A percentile compares a stretch with the other conserved stretches of the same genome.
Conservation (phyloP, 2,113 vertebrate species). For the Channa maculata region DNA sequence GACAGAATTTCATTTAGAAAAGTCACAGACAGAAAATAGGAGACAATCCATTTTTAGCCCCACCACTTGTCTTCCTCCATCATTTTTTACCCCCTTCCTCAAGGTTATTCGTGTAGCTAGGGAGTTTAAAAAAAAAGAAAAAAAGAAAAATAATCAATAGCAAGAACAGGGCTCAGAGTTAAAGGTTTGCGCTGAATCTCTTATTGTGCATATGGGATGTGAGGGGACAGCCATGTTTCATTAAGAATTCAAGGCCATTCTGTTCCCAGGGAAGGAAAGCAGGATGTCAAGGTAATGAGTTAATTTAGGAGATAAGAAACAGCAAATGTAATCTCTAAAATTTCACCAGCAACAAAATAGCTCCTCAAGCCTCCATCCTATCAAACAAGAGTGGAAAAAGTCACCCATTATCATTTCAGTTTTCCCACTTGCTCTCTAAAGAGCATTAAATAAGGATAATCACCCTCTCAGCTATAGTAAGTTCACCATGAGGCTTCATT, state of each 20-base stretch:
- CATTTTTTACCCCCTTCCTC: conserved; percentile 22
- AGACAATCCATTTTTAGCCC: conserved; percentile 28
- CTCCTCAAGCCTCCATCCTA: conserved; percentile 37
- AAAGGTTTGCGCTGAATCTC: conserved; percentile 32
- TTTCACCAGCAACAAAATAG: conserved; percentile 66
- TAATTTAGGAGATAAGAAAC: conserved; percentile 80
- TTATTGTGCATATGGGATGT: conserved; percentile 21
- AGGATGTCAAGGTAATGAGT: conserved; percentile 79
- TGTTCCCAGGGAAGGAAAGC: conserved; percentile 60
- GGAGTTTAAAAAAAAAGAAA: conserved; percentile 14
- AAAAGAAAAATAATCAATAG: conserved; percentile 41
- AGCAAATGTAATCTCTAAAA: conserved; percentile 73
- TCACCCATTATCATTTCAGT: conserved; percentile 35
- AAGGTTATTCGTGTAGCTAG: conserved; percentile 61
- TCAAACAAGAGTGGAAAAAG: conserved; percentile 28
- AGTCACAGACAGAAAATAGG: conserved; percentile 6
- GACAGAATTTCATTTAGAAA: conserved; percentile 39
- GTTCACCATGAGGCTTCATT: conserved; percentile 30
- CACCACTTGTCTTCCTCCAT: background rate
- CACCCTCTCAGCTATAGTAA: conserved; percentile 31
- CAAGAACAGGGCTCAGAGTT: conserved; percentile 24
- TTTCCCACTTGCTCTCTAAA: conserved; percentile 31
- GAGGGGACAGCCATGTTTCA: conserved; percentile 68
- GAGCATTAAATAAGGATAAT: conserved; percentile 64
- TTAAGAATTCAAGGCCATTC: conserved; percentile 72